Percentiles rank a stretch among this genome's conserved stretches.
Conservation (phyloP, 1,140 invertebrate species). For the Drosophila ananassae region DNA sequence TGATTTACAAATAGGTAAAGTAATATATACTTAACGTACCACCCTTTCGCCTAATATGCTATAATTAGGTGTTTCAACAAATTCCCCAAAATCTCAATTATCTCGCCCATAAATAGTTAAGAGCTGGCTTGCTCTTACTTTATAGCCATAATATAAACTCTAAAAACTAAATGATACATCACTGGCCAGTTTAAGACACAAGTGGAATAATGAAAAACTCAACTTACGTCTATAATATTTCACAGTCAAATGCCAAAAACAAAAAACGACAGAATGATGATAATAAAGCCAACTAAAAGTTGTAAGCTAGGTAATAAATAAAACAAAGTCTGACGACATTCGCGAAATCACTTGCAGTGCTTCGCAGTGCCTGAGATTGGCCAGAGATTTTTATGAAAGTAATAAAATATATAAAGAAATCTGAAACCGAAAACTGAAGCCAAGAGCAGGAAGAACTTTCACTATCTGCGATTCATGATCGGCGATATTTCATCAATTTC, state of each 20-base stretch:
- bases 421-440: not conserved
- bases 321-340: slow-evolving; percentile 60
- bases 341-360: slow-evolving; percentile 30
- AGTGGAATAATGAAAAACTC: slow-evolving; percentile 16
- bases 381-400: slow-evolving; percentile 30
- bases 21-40: slow-evolving; percentile 9
- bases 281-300: slow-evolving; percentile 39
- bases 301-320: slow-evolving; percentile 55
- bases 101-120: slow-evolving; percentile 11
- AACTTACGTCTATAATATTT: slow-evolving; percentile 46
- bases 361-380: not conserved
- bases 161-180: slow-evolving; percentile 50
- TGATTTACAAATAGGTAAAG: not conserved
- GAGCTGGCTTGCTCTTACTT: slow-evolving; percentile 10
- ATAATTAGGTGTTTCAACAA: slow-evolving; percentile 1
- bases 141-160: slow-evolving; percentile 41
- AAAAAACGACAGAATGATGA: slow-evolving; percentile 23
- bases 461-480: slow-evolving; percentile 30
- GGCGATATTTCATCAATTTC: slow-evolving; percentile 26
- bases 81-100: slow-evolving; percentile 21
- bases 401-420: slow-evolving; percentile 12
- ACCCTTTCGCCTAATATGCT: slow-evolving; percentile 2
- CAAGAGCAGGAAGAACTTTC: slow-evolving; percentile 32
- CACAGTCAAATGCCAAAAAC: slow-evolving; percentile 22
- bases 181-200: slow-evolving; percentile 33